These are phyloP conservation scores for Valencia hispanica DNA, from an alignment of 2,797 vertebrate genomes.

Conservation along the genomic window DNA sequence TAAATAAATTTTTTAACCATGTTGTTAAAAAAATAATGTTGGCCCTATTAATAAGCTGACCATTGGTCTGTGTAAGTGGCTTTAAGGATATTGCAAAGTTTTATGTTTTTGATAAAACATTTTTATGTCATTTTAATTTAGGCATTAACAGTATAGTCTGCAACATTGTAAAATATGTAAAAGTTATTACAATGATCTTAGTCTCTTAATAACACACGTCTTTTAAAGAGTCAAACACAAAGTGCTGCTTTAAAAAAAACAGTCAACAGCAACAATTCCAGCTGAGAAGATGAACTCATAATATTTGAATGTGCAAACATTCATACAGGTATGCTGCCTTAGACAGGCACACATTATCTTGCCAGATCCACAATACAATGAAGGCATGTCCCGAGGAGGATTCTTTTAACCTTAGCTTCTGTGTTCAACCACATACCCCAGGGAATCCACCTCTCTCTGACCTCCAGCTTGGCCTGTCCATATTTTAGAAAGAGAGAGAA, in stretches of 20 bases:
- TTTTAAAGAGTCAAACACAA: neutral
- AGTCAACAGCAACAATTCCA: neutral
- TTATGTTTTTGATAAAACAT: too few species aligned
- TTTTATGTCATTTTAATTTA: too few species aligned
- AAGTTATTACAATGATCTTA: too few species aligned
- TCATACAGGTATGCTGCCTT: neutral
- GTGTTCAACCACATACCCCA: slow-evolving; percentile 46
- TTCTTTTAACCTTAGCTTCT: slow-evolving; percentile 59
- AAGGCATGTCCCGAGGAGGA: slow-evolving; percentile 36
- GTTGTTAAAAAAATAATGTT: too few species aligned
- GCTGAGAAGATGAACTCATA: neutral
- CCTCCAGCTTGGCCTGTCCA: slow-evolving; percentile 46
- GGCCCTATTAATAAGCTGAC: too few species aligned
- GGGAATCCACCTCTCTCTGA: slow-evolving; percentile 57
- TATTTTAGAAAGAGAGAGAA: slow-evolving; percentile 34
- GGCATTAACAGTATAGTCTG: too few species aligned
- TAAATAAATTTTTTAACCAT: neutral
- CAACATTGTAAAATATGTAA: too few species aligned
- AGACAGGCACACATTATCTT: slow-evolving; percentile 1
- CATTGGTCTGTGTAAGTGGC: too few species aligned
- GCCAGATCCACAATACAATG: slow-evolving; percentile 19
- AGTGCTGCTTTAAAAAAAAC: neutral
- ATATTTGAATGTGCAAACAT: neutral
- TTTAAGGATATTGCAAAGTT: too few species aligned
- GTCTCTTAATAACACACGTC: too few species aligned